These are phyloP conservation scores for Psittacus erithacus DNA, from an alignment of 2,113 vertebrate genomes.

Conservation along the genomic window DNA sequence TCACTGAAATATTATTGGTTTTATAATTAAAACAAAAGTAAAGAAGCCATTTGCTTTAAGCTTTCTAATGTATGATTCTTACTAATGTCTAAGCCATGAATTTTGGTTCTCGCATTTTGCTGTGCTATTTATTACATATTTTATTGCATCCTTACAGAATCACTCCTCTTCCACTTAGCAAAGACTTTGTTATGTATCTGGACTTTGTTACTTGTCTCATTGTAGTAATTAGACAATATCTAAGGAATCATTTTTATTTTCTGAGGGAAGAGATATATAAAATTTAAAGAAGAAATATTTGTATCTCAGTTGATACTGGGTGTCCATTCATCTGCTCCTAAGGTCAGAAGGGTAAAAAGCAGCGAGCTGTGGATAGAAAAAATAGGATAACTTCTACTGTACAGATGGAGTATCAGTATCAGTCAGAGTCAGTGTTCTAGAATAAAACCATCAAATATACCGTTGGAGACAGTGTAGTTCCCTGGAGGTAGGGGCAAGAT, in stretches of 20 bases:
- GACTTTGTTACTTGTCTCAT: neutral
- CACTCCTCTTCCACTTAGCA: neutral
- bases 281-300: neutral
- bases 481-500: neutral
- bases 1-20: neutral
- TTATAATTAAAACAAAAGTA: constrained; percentile 14
- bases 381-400: neutral
- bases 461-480: neutral
- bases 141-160: neutral
- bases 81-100: neutral
- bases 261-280: neutral
- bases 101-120: neutral
- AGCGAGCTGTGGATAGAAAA: neutral
- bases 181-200: neutral
- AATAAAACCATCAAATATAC: neutral
- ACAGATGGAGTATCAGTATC: neutral
- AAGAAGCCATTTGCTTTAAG: neutral
- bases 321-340: neutral
- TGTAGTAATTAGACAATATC: neutral
- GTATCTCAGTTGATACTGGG: neutral
- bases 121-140: neutral
- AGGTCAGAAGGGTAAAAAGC: neutral
- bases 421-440: neutral
- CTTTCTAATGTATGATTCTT: neutral
- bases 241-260: neutral